Percentiles rank a stretch among this genome's conserved stretches.
Conservation (phyloP, 2,888 invertebrate genomes). For the Trachelus stipa region DNA sequence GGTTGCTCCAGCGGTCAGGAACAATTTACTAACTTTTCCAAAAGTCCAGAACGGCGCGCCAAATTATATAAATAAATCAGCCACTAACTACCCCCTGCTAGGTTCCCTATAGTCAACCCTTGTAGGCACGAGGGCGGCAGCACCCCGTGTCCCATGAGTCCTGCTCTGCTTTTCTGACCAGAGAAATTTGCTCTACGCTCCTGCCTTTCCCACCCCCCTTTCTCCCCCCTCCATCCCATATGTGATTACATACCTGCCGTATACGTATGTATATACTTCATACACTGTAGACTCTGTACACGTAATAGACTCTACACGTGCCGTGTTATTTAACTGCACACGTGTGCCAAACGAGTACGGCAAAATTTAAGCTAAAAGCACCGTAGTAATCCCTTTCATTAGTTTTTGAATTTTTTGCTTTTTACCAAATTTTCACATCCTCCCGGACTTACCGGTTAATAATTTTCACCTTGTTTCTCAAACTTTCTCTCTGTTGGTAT, state of each 20-base stretch:
- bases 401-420: not conserved
- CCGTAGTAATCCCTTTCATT: not conserved
- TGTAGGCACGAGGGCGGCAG: not conserved
- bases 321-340: slow-evolving; percentile 4
- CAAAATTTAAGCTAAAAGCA: not conserved
- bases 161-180: not conserved
- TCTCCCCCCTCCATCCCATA: not conserved
- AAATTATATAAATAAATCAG: slow-evolving; percentile 55
- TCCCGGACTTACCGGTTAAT: not conserved
- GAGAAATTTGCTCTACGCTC: not conserved
- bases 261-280: not conserved
- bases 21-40: slow-evolving; percentile 42
- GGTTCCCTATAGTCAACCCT: not conserved
- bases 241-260: not conserved
- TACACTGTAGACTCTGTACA: not conserved
- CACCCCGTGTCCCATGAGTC: not conserved
- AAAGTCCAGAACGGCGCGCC: slow-evolving; percentile 30
- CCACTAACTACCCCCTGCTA: slow-evolving; percentile 35
- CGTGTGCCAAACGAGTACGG: not conserved
- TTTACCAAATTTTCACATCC: not conserved
- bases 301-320: not conserved
- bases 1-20: slow-evolving; percentile 25
- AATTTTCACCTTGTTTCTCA: not conserved
- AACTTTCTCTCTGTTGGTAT: not conserved
- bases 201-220: not conserved